Evolutionary conservation across 2,113 vertebrate species (phyloP).

Genomic region (Eublepharis macularius): DNA sequence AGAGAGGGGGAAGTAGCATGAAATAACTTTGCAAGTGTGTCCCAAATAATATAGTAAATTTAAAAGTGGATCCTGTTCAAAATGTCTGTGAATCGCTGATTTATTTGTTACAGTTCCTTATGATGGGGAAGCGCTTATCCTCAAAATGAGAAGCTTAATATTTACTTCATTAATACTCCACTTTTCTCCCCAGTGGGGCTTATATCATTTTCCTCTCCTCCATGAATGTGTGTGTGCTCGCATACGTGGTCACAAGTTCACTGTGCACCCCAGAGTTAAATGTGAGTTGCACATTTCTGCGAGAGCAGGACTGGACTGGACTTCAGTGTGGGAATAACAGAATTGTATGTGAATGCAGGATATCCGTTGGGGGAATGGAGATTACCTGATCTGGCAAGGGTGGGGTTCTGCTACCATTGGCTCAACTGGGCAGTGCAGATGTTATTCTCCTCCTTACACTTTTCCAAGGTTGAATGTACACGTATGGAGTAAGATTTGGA

Average conservation of each 20-base stretch:
- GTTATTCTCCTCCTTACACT: not conserved
- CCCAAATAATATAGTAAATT: too few relatives aligned
- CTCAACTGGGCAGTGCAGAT: not conserved
- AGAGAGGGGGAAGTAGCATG: too few relatives aligned
- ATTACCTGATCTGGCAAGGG: not conserved
- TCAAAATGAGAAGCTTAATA: not conserved
- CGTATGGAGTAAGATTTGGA: too few relatives aligned
- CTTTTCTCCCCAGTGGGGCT: too few relatives aligned
- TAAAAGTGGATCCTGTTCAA: too few relatives aligned
- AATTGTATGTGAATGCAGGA: not conserved
- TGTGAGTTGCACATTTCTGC: not conserved
- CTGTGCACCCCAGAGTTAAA: not conserved
- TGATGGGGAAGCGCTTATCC: not conserved
- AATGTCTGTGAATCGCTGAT: too few relatives aligned
- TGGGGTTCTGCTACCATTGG: not conserved
- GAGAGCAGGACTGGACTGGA: too few relatives aligned
- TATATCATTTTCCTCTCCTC: too few relatives aligned
- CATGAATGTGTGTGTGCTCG: not conserved
- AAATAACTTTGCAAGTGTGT: too few relatives aligned
- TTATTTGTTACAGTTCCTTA: too few relatives aligned
- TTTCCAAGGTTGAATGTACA: not conserved
- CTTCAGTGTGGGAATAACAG: not conserved
- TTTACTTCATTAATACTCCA: not conserved
- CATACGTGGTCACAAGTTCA: too few relatives aligned
- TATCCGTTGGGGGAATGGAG: not conserved